These are phyloP conservation scores for Platorchestia sp. DNA, from an alignment of 1,140 invertebrate species.

Conservation along the genomic window DNA sequence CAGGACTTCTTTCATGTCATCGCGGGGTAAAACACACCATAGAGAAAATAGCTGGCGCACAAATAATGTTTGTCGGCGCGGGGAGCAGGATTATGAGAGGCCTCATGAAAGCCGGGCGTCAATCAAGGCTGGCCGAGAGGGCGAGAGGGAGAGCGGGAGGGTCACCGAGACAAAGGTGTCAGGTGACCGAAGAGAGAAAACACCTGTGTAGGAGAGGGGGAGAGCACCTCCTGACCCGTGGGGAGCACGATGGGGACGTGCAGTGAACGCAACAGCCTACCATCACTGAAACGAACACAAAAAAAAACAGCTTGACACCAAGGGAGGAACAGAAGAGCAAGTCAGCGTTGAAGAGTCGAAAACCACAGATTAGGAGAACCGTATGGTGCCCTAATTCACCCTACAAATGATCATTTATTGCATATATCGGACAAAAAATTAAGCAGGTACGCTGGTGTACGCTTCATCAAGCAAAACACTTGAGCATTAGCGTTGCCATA, in stretches of 20 bases:
- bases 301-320: not conserved
- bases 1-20: not conserved
- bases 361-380: not conserved
- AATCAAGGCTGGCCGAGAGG: not conserved
- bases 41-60: not conserved
- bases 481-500: too few relatives aligned
- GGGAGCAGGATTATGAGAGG: slow-evolving; percentile 7
- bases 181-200: not conserved
- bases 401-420: not conserved
- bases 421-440: not conserved
- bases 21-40: not conserved
- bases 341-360: not conserved
- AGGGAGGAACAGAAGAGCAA: not conserved
- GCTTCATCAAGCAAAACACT: too few relatives aligned
- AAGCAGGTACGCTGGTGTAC: not conserved
- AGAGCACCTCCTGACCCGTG: not conserved
- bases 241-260: not conserved
- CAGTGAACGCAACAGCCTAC: not conserved
- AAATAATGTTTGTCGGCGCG: slow-evolving; percentile 44
- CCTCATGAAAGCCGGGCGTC: slow-evolving; percentile 34
- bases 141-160: not conserved
- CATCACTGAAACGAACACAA: not conserved
- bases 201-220: not conserved
- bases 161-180: slow-evolving; percentile 25
- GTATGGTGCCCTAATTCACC: not conserved